Evolutionary conservation across 2,113 vertebrate species (phyloP).

Genomic region (Microcebus ravelobensis): DNA sequence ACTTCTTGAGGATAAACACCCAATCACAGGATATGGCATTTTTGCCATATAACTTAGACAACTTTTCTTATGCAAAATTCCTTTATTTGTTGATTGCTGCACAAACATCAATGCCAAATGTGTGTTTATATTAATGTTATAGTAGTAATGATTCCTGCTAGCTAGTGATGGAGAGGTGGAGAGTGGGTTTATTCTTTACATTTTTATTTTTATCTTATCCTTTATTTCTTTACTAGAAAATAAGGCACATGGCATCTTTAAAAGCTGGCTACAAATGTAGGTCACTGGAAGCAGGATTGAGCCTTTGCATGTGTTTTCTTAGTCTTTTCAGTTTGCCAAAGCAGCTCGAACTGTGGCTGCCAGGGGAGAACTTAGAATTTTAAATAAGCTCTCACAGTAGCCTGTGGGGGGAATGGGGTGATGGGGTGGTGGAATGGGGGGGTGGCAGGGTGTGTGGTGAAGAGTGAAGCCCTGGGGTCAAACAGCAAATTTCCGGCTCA

Average conservation of each 20-base stretch:
- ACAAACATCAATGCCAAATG: not conserved
- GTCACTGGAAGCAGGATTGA: constrained; percentile 71
- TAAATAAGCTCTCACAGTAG: constrained; percentile 73
- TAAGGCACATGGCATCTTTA: constrained; percentile 57
- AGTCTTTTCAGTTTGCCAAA: constrained; percentile 66
- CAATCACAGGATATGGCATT: not conserved
- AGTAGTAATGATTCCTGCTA: not conserved
- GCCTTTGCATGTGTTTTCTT: constrained; percentile 46
- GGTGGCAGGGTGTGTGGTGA: not conserved
- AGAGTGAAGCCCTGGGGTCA: constrained; percentile 60
- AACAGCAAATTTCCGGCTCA: constrained; percentile 69
- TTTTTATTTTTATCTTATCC: constrained; percentile 23
- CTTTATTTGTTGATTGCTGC: not conserved
- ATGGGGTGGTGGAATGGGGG: not conserved
- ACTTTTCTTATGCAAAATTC: constrained; percentile 7
- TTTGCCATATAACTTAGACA: constrained; percentile 14
- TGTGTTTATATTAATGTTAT: not conserved
- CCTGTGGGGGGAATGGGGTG: not conserved
- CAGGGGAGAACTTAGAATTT: constrained; percentile 74
- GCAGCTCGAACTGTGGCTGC: constrained; percentile 68
- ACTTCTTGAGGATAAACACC: not conserved
- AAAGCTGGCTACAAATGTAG: constrained; percentile 76
- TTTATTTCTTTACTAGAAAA: constrained; percentile 55
- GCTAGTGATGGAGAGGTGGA: not conserved
- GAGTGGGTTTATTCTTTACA: not conserved